Percentiles rank a stretch among this genome's conserved stretches.
Evolutionary conservation across 2,888 invertebrate species (phyloP).

Genomic region (Acrobasis repandana): DNA sequence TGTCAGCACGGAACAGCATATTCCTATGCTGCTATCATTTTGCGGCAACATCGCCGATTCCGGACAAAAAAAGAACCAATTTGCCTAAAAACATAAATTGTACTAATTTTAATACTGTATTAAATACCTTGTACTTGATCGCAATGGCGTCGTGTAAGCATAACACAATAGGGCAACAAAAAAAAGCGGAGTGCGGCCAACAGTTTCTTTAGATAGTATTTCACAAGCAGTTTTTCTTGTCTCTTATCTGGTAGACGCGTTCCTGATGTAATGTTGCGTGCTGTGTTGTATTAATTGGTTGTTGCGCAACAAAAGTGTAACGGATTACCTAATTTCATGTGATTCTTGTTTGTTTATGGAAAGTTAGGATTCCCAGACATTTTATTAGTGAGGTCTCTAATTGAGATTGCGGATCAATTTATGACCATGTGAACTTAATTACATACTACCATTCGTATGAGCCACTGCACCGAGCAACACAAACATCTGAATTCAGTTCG

Average conservation of each 20-base stretch:
- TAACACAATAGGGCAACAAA: constrained; percentile 16
- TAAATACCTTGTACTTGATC: constrained; percentile 5
- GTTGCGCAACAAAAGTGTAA: constrained; percentile 45
- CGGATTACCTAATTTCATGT: constrained; percentile 29
- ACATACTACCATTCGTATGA: too few species aligned
- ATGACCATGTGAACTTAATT: too few species aligned
- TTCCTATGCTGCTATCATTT: not conserved
- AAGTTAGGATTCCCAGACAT: constrained; percentile 17
- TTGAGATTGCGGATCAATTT: not conserved
- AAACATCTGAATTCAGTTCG: too few species aligned
- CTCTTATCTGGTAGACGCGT: constrained; percentile 46
- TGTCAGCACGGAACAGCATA: too few species aligned
- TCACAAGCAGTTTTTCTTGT: constrained; percentile 44
- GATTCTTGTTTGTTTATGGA: constrained; percentile 20
- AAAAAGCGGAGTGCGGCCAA: constrained; percentile 3
- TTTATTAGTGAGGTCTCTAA: constrained; percentile 9
- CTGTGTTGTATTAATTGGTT: constrained; percentile 45
- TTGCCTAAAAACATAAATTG: not conserved
- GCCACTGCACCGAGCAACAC: too few species aligned
- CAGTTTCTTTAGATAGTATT: constrained; percentile 22
- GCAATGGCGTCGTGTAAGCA: constrained; percentile 13
- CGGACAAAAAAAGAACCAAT: not conserved
- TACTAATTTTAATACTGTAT: not conserved
- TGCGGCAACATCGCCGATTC: too few species aligned
- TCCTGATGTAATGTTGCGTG: constrained; percentile 53